These are phyloP conservation scores for Metopolophium dirhodum DNA, from an alignment of 1,140 invertebrate species.

Conservation along the genomic window DNA sequence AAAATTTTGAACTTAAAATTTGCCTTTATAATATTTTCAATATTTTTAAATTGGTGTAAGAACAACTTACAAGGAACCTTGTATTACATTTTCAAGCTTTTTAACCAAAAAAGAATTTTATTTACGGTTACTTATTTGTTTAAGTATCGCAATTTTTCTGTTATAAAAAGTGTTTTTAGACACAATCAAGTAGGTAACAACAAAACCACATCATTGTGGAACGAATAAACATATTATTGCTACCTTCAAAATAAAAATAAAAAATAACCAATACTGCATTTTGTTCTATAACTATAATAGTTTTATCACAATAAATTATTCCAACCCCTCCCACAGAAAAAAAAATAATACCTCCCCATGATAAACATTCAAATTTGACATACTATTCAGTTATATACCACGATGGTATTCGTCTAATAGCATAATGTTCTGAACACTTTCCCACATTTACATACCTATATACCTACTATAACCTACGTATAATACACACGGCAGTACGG, in stretches of 20 bases:
- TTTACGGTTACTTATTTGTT: background rate
- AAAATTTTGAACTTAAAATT: no score
- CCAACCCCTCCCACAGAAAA: background rate
- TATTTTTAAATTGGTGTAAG: background rate
- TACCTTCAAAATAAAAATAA: no score
- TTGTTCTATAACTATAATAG: no score
- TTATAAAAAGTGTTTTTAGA: background rate
- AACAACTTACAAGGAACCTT: background rate
- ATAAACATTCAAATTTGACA: background rate
- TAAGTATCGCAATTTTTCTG: background rate
- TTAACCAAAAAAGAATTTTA: background rate
- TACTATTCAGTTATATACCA: background rate
- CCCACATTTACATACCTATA: no score
- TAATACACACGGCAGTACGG: background rate
- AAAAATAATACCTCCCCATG: background rate
- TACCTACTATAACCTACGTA: background rate
- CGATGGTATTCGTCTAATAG: background rate
- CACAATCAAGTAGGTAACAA: background rate
- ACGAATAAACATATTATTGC: background rate
- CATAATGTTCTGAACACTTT: background rate
- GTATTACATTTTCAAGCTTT: background rate
- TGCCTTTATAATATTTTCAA: background rate
- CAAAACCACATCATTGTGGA: no score
- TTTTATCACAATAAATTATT: background rate
- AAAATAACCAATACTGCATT: no score